A percentile compares a stretch with the other conserved stretches of the same genome.
These are phyloP conservation scores for Myripristis murdjan DNA, from an alignment of 2,797 vertebrate genomes.

Conservation along the genomic window DNA sequence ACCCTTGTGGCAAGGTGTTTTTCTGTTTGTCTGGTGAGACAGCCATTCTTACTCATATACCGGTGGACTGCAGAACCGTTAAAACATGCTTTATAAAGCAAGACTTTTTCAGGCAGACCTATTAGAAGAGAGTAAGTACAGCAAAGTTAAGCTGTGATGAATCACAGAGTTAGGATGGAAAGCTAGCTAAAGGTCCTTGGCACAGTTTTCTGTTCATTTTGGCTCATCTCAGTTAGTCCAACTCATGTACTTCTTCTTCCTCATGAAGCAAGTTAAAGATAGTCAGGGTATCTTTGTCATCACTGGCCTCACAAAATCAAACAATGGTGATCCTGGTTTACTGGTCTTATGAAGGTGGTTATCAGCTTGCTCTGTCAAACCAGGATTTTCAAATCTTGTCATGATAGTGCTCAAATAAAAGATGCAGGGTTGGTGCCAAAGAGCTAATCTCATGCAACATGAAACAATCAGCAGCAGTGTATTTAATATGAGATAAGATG, in stretches of 20 bases:
- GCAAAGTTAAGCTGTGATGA: background rate
- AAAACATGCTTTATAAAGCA: background rate
- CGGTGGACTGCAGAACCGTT: background rate
- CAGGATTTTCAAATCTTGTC: too few species aligned
- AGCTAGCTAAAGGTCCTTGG: background rate
- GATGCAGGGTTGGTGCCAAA: too few species aligned
- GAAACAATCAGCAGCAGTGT: too few species aligned
- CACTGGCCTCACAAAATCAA: too few species aligned
- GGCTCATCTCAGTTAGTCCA: background rate
- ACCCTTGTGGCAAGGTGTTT: background rate
- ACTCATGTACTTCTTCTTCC: background rate
- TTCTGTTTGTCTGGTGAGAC: conserved; percentile 9
- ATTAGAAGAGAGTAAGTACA: background rate
- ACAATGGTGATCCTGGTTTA: too few species aligned
- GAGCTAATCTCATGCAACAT: too few species aligned
- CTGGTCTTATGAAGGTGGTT: too few species aligned
- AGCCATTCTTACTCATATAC: background rate
- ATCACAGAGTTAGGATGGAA: conserved; percentile 4
- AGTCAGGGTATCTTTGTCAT: too few species aligned
- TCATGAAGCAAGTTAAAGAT: too few species aligned
- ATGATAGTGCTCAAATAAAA: too few species aligned
- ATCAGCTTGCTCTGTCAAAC: too few species aligned
- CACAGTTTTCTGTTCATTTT: conserved; percentile 7
- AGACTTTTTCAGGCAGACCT: background rate
- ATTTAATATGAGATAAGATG: too few species aligned